phyloP scores from a whole-genome alignment of 2,113 vertebrate species.

The Rallus limicola region DNA sequence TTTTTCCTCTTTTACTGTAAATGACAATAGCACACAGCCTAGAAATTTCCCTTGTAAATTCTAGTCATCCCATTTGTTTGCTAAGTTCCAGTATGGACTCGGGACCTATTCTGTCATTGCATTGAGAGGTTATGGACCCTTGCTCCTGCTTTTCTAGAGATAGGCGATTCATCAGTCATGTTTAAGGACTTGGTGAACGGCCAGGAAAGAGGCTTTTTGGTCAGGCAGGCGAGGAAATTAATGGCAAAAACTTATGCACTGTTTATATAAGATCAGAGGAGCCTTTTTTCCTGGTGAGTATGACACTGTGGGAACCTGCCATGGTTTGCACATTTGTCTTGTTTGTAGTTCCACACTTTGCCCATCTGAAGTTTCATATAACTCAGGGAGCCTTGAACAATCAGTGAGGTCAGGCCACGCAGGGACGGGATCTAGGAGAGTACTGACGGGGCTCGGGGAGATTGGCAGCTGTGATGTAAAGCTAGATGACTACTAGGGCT shows the following conservation, averaged over 20 bases:
- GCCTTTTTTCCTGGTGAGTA: not conserved
- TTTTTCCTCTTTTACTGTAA: constrained; percentile 73
- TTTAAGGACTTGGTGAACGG: not conserved
- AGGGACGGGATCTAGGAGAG: not conserved
- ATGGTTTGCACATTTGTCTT: not conserved
- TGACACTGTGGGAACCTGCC: not conserved
- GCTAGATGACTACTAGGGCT: not conserved
- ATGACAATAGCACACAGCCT: constrained; percentile 37
- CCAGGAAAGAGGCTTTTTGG: not conserved
- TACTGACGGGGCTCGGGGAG: not conserved
- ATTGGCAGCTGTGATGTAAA: not conserved
- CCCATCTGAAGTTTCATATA: not conserved
- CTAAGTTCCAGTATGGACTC: constrained; percentile 34
- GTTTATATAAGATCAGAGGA: not conserved
- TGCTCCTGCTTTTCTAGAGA: not conserved
- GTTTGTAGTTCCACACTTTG: not conserved
- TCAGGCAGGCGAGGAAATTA: not conserved
- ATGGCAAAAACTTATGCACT: not conserved
- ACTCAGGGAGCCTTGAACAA: not conserved
- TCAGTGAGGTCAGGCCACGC: not conserved
- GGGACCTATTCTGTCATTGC: not conserved
- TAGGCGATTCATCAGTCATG: not conserved
- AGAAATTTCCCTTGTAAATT: constrained; percentile 69
- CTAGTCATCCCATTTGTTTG: constrained; percentile 41
- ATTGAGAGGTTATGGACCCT: not conserved